Percentiles rank a stretch among this genome's conserved stretches.
Conservation (phyloP, 2,113 vertebrate genomes). For the Hippopotamus amphibius region DNA sequence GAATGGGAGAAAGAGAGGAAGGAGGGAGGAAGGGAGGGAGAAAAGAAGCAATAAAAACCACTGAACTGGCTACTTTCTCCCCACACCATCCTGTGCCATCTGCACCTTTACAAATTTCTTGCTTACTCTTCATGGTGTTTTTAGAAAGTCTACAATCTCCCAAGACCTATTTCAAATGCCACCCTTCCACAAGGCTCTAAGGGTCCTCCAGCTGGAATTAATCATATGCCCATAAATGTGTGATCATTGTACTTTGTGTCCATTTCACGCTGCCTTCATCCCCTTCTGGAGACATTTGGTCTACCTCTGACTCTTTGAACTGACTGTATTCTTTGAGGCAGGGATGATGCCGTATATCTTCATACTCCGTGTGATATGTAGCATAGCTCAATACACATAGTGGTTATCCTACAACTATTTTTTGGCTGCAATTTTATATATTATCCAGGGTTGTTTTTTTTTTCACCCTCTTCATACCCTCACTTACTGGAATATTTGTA, state of each 20-base stretch:
- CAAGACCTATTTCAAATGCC: neutral
- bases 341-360: neutral
- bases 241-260: neutral
- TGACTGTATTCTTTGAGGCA: neutral
- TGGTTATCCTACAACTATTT: neutral
- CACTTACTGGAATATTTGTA: neutral
- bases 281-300: neutral
- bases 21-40: neutral
- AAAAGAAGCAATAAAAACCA: neutral
- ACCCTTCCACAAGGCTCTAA: neutral
- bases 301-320: neutral
- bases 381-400: neutral
- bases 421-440: neutral
- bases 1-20: neutral
- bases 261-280: neutral
- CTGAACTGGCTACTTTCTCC: neutral
- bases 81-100: neutral
- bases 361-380: neutral
- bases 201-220: neutral
- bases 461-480: neutral
- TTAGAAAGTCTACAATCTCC: neutral
- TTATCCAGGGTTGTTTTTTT: neutral
- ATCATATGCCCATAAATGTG: neutral
- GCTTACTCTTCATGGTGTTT: neutral
- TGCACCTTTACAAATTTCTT: neutral